A percentile compares a stretch with the other conserved stretches of the same genome.
phyloP scores from a whole-genome alignment of 1,140 invertebrate species.

The Caenorhabditis brenneri region DNA sequence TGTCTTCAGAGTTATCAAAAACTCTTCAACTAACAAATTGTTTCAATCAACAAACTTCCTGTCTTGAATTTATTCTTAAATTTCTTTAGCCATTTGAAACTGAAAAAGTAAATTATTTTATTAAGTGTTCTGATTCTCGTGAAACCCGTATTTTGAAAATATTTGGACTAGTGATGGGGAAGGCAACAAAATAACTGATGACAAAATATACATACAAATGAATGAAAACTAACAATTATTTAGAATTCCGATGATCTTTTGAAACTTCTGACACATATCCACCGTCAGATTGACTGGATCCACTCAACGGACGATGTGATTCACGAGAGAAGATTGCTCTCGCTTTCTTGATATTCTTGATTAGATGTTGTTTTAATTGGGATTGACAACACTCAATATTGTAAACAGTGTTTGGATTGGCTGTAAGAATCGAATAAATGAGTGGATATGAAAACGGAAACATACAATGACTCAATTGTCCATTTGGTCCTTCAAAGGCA shows the following conservation, averaged over 20 bases:
- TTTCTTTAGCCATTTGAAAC: too few species aligned
- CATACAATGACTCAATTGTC: slow-evolving; percentile 49
- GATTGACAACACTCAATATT: slow-evolving; percentile 58
- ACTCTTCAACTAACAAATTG: too few species aligned
- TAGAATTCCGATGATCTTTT: slow-evolving; percentile 13
- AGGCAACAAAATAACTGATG: background rate
- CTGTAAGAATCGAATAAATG: background rate
- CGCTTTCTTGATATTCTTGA: slow-evolving; percentile 58
- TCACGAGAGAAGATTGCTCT: slow-evolving; percentile 28
- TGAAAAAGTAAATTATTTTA: too few species aligned
- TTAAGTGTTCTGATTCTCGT: too few species aligned
- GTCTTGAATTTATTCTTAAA: too few species aligned
- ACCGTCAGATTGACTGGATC: slow-evolving; percentile 62
- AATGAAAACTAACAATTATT: background rate
- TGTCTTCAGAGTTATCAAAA: too few species aligned
- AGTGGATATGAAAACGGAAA: background rate
- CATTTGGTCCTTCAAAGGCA: slow-evolving; percentile 38
- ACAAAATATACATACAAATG: background rate
- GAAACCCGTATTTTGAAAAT: background rate
- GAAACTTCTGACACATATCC: slow-evolving; percentile 55
- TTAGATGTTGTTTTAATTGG: slow-evolving; percentile 58
- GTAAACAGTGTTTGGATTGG: slow-evolving; percentile 56
- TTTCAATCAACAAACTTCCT: too few species aligned
- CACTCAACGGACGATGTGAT: slow-evolving; percentile 55
- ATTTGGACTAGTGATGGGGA: background rate